Percentiles rank a stretch among this genome's conserved stretches.
Conservation (phyloP, 2,113 vertebrate genomes). For the Antennarius striatus region DNA sequence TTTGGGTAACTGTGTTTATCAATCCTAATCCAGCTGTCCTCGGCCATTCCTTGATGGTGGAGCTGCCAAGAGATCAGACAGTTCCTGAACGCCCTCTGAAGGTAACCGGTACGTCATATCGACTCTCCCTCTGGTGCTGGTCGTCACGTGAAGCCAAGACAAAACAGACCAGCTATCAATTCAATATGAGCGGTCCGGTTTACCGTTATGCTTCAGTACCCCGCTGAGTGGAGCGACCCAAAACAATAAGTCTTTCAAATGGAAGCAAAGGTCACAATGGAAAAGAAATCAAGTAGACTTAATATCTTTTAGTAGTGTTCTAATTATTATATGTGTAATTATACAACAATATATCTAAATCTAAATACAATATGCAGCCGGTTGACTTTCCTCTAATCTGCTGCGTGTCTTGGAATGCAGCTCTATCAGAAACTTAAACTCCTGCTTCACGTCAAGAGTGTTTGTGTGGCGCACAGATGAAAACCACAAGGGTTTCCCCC, state of each 20-base stretch:
- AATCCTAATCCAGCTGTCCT: too few relatives aligned
- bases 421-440: not conserved
- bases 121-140: conserved; percentile 22
- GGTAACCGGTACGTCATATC: conserved; percentile 13
- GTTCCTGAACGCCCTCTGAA: conserved; percentile 19
- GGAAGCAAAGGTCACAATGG: not conserved
- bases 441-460: conserved; percentile 7
- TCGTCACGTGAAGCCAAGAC: not conserved
- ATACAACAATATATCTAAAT: conserved; percentile 1
- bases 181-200: conserved; percentile 31
- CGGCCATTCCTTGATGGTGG: conserved; percentile 23
- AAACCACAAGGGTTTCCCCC: not conserved
- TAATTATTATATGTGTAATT: too few relatives aligned
- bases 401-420: not conserved
- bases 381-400: not conserved
- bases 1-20: too few relatives aligned
- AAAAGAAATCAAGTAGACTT: not conserved
- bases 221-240: conserved; percentile 4
- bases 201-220: conserved; percentile 8
- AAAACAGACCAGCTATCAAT: conserved; percentile 51
- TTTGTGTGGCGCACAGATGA: conserved; percentile 2
- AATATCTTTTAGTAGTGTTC: too few relatives aligned
- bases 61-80: not conserved
- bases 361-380: not conserved
- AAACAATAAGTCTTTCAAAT: conserved; percentile 15